Percentiles rank a stretch among this genome's conserved stretches.
These are phyloP conservation scores for Labeo rohita DNA, from an alignment of 2,113 vertebrate genomes.

Conservation along the genomic window DNA sequence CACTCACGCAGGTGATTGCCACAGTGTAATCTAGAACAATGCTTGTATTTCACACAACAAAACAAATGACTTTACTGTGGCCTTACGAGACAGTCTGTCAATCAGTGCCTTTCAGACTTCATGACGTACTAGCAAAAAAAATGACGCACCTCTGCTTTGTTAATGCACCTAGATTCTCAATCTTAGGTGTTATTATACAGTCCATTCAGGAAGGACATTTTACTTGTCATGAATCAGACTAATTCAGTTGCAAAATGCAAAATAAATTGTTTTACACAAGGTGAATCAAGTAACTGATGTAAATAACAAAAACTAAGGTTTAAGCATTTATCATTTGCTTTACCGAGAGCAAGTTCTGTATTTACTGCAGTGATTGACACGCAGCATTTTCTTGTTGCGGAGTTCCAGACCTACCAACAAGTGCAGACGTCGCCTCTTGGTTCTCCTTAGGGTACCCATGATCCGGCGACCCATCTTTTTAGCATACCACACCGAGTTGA, in stretches of 20 bases:
- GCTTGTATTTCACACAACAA: background rate
- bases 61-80: background rate
- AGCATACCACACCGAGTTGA: conserved; percentile 81
- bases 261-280: background rate
- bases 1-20: conserved; percentile 7
- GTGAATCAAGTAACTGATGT: background rate
- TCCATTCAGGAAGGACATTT: background rate
- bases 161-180: background rate
- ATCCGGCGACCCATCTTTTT: conserved; percentile 84
- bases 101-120: background rate
- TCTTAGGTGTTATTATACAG: background rate
- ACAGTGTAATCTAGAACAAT: conserved; percentile 10
- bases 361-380: background rate
- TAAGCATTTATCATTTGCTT: conserved; percentile 22
- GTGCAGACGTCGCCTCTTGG: conserved; percentile 78
- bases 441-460: conserved; percentile 80
- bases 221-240: background rate
- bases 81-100: background rate
- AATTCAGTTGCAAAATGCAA: background rate
- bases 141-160: conserved; percentile 17
- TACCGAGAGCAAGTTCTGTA: background rate
- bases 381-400: background rate
- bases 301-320: background rate
- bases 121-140: conserved; percentile 20
- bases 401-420: conserved; percentile 79